Evolutionary conservation across 2,888 invertebrate species (phyloP), one percentile per base, ranked within the genome.

Genomic region (Petrophora chlorosata): DNA sequence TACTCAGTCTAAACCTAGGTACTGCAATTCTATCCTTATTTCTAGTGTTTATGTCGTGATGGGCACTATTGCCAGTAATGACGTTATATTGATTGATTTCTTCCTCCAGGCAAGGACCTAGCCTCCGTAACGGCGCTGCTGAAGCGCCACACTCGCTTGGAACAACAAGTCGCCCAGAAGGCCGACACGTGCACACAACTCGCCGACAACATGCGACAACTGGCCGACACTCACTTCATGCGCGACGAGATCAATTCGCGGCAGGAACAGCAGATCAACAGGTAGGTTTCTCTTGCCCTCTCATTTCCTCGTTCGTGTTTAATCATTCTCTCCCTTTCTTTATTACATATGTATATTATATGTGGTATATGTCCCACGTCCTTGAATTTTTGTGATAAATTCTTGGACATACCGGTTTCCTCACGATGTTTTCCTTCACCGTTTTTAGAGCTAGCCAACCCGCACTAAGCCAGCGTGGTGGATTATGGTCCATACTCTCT

Each of bases 181-280:
- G 93, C 94, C 5, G 98, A 98, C 69, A 93, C 95, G 53, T 95
- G 97, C 57, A 93, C 95, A 36, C 92, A 93, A 44, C 92, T 96
- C 14, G 95, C 95, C 53, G 95, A 96, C 60, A 95, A 94, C 12
- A 96, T 97, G 3, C 92, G 93, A 3, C 94, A 94, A 42, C 96
- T 98, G 93, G 94, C 52, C 93, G 94, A 59, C 40, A 93, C 94
- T 67, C 98, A 99, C 82, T 99, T 98, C 85, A 94, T 98, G 93
- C 94, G 94, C 32, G 95, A 95, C 3, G 97, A 98, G 70, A 95
- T 98, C 41, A 92, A 95, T 48, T 93, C 22, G 92, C 94, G 51
- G 95, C 97, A 0, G 79, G 79, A n/a, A 53, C 57, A 0, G 76
- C 82, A 9, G 77, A 80, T 10, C 72, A 76, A 25, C 69, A 85